phyloP scores from a whole-genome alignment of 64 coral and sea anemone species.

The Cladopsammia gracilis region DNA sequence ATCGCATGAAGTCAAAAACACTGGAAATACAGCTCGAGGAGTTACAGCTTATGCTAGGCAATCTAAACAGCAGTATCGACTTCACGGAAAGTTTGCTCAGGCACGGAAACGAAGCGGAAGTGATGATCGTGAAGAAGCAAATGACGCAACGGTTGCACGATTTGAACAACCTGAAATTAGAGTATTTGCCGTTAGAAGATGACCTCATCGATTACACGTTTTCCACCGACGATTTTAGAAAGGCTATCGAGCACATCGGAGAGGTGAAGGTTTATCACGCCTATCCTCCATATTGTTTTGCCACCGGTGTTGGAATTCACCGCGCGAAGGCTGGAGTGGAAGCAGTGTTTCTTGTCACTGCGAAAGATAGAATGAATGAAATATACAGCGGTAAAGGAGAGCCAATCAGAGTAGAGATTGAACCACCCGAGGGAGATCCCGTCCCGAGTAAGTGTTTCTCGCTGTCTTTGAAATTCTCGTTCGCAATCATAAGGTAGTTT shows the following conservation, averaged over 20 bases:
- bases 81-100: conserved; percentile 90
- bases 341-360: conserved; percentile 92
- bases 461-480: not conserved
- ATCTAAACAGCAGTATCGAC: conserved; percentile 91
- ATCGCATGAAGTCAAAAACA: conserved; percentile 88
- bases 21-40: conserved; percentile 84
- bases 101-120: conserved; percentile 97
- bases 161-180: conserved; percentile 73
- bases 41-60: conserved; percentile 81
- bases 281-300: conserved; percentile 88
- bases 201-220: conserved; percentile 92
- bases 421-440: conserved; percentile 87
- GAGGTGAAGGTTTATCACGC: conserved; percentile 84
- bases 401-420: conserved; percentile 63
- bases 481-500: not conserved
- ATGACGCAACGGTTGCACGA: conserved; percentile 94
- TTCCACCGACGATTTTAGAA: conserved; percentile 89
- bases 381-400: conserved; percentile 88
- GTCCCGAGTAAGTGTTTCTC: conserved; percentile 53
- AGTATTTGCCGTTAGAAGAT: conserved; percentile 89
- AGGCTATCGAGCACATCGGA: conserved; percentile 80
- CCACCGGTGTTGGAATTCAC: conserved; percentile 86
- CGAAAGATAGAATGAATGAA: conserved; percentile 90
- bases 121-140: conserved; percentile 94
- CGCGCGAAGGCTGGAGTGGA: conserved; percentile 91